Evolutionary conservation across 1,140 invertebrate genomes (phyloP).

Genomic region (Berghia stephanieae): DNA sequence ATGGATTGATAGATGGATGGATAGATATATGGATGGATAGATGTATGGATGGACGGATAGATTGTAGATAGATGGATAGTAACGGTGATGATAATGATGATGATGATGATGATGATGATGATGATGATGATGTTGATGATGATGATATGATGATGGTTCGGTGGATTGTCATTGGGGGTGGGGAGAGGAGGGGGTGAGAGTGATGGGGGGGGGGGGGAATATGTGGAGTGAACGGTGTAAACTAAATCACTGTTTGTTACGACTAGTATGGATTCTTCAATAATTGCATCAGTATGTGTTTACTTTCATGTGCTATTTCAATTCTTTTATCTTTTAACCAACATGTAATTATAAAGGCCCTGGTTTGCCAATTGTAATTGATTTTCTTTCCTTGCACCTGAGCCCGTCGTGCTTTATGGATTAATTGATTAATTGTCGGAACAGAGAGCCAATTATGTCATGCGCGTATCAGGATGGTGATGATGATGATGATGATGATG

Average conservation of each 20-base stretch:
- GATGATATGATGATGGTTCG: not conserved
- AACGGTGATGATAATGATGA: not conserved
- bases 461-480: too few relatives aligned
- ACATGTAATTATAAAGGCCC: not conserved
- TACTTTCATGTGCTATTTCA: not conserved
- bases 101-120: conserved; percentile 4
- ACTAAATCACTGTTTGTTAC: not conserved
- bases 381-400: not conserved
- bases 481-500: not conserved
- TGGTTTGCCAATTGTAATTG: not conserved
- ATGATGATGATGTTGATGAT: not conserved
- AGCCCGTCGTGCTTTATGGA: too few relatives aligned
- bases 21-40: too few relatives aligned
- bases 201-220: not conserved
- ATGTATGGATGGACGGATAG: too few relatives aligned
- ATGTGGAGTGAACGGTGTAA: not conserved
- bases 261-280: not conserved
- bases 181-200: not conserved
- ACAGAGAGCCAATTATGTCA: too few relatives aligned
- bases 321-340: not conserved
- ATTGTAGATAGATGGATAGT: not conserved
- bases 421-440: too few relatives aligned
- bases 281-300: not conserved
- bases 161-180: not conserved
- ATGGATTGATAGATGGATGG: too few relatives aligned